Percentiles rank a stretch among this genome's conserved stretches.
phyloP scores from a whole-genome alignment of 2,113 vertebrate genomes.

The Dissostichus mawsoni region DNA sequence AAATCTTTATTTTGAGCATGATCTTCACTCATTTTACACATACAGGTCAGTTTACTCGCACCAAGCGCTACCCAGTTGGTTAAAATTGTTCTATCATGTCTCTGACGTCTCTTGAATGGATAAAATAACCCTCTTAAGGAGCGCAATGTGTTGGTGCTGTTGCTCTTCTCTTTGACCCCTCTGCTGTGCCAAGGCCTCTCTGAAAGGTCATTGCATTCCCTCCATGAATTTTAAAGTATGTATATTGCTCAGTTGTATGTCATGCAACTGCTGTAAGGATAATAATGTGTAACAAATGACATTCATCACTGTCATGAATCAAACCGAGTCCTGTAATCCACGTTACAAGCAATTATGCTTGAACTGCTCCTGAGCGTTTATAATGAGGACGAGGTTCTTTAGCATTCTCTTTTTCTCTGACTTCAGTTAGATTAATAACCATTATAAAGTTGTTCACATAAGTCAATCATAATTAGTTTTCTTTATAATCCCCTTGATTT shows the following conservation, averaged over 20 bases:
- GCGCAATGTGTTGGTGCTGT: not conserved
- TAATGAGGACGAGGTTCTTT: not conserved
- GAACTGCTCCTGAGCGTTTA: not conserved
- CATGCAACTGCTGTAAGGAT: not conserved
- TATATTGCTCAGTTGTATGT: not conserved
- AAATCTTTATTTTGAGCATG: not conserved
- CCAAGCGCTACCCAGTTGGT: not conserved
- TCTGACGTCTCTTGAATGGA: not conserved
- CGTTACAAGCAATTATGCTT: conserved; percentile 18
- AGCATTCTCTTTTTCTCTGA: not conserved
- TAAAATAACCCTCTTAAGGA: too few relatives aligned
- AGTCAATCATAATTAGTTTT: not conserved
- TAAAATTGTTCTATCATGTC: not conserved
- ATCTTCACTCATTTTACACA: not conserved
- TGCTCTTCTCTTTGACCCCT: not conserved
- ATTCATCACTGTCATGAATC: not conserved
- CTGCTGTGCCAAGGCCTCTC: too few relatives aligned
- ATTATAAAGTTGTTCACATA: not conserved
- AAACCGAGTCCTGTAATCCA: not conserved
- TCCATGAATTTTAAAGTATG: too few relatives aligned
- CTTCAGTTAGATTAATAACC: not conserved
- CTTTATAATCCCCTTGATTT: not conserved
- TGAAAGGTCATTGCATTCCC: too few relatives aligned
- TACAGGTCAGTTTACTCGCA: not conserved
- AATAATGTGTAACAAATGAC: not conserved